phyloP scores from a whole-genome alignment of 2,888 invertebrate genomes.

The Drosophila monieri region DNA sequence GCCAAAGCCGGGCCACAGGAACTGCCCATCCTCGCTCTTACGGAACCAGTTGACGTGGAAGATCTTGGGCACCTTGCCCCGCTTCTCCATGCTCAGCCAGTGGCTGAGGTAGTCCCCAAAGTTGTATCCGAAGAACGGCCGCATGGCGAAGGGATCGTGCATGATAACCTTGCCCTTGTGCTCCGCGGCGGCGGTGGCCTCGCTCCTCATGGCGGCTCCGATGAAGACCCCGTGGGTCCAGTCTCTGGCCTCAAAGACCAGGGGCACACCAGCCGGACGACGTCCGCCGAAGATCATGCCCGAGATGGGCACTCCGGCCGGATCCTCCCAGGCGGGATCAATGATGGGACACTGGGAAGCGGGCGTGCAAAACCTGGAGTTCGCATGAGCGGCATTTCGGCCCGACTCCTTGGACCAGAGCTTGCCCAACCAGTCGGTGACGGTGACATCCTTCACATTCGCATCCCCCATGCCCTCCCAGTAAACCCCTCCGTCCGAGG shows the following conservation, averaged over 20 bases:
- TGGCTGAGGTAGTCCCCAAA: slow-evolving; percentile 97
- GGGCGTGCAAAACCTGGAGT: slow-evolving; percentile 98
- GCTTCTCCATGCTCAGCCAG: slow-evolving; percentile 94
- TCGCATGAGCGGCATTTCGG: slow-evolving; percentile 96
- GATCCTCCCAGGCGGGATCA: slow-evolving; percentile 95
- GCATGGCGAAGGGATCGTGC: slow-evolving; percentile 99
- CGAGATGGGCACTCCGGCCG: slow-evolving; percentile 96
- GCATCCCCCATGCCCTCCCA: slow-evolving; percentile 99
- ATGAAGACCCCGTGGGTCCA: slow-evolving; percentile 99
- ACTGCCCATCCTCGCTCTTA: slow-evolving; percentile 92
- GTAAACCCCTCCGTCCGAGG: slow-evolving; percentile 97
- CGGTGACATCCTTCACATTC: slow-evolving; percentile 86
- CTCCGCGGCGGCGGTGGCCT: slow-evolving; percentile 99
- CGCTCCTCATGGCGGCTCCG: slow-evolving; percentile 97
- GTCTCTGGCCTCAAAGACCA: slow-evolving; percentile 95
- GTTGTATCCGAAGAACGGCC: slow-evolving; percentile 99
- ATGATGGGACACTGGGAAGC: slow-evolving; percentile 98
- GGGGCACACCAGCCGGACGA: slow-evolving; percentile 95
- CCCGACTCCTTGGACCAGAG: slow-evolving; percentile 88
- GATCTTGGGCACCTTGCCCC: slow-evolving; percentile 92
- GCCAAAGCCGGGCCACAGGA: slow-evolving; percentile 99
- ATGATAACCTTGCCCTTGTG: slow-evolving; percentile 95
- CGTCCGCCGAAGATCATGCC: slow-evolving; percentile 98
- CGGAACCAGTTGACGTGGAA: slow-evolving; percentile 99
- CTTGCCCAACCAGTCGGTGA: slow-evolving; percentile 93